phyloP scores from a whole-genome alignment of 2,113 vertebrate species.

The Podarcis cretensis region DNA sequence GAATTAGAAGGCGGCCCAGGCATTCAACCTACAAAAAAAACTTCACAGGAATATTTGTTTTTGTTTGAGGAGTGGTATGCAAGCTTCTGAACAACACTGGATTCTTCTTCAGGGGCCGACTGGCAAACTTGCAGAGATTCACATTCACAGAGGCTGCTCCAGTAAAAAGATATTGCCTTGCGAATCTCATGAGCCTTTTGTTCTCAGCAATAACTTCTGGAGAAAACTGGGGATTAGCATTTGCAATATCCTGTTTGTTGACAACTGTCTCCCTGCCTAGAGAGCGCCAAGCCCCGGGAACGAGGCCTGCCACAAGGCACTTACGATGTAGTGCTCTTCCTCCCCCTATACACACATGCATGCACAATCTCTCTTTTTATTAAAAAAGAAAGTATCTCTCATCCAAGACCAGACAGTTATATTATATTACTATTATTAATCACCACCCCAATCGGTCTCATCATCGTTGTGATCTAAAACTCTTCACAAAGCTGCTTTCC shows the following conservation, averaged over 20 bases:
- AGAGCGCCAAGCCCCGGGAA: background rate
- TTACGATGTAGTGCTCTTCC: background rate
- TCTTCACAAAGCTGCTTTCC: constrained; percentile 19
- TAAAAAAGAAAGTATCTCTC: background rate
- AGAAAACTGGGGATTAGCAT: background rate
- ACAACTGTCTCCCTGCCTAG: too few relatives aligned
- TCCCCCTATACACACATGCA: too few relatives aligned
- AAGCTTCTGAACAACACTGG: background rate
- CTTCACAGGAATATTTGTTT: too few relatives aligned
- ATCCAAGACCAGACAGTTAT: background rate
- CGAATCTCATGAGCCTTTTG: background rate
- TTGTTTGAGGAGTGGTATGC: background rate
- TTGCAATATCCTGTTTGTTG: background rate
- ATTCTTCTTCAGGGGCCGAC: background rate
- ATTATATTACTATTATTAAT: background rate
- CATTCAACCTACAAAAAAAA: too few relatives aligned
- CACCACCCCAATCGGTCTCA: background rate
- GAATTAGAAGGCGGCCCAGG: too few relatives aligned
- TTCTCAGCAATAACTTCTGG: background rate
- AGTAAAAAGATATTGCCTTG: background rate
- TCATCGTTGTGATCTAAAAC: background rate
- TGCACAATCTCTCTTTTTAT: background rate
- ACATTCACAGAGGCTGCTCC: background rate
- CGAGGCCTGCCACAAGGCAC: background rate
- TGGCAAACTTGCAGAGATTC: background rate